A percentile compares a stretch with the other conserved stretches of the same genome.
Evolutionary conservation across 2,797 vertebrate species (phyloP).

Genomic region (Serranus cabrilla): DNA sequence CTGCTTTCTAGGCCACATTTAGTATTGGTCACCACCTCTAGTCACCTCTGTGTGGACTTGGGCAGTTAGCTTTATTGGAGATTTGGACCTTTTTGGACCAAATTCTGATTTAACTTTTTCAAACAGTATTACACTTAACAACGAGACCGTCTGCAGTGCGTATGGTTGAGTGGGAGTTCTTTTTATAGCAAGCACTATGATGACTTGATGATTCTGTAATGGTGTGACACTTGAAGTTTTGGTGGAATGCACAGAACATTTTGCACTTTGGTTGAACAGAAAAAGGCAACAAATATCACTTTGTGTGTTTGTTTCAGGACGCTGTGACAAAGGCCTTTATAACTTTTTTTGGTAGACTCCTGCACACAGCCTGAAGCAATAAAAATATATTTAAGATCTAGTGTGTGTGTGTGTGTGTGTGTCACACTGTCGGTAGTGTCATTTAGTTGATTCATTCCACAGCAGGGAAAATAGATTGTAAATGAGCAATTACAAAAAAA

Average conservation of each 20-base stretch:
- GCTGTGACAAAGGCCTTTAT: neutral
- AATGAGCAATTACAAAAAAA: slow-evolving; percentile 42
- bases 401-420: slow-evolving; percentile 7
- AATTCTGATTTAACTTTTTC: neutral
- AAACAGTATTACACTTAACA: no score
- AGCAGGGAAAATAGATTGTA: slow-evolving; percentile 44
- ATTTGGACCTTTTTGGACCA: no score
- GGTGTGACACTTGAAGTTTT: no score
- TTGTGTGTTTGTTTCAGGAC: neutral
- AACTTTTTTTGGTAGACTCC: slow-evolving; percentile 3
- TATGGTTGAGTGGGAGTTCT: no score
- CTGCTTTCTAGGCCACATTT: slow-evolving; percentile 36
- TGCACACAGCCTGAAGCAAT: slow-evolving; percentile 22
- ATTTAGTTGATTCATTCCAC: slow-evolving; percentile 46
- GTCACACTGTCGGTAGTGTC: slow-evolving; percentile 12
- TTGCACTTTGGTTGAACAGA: no score
- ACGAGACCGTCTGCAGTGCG: no score
- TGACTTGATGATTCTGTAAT: no score
- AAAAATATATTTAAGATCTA: neutral
- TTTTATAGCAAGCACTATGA: no score
- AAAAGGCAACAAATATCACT: no score
- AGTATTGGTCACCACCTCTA: slow-evolving; percentile 11
- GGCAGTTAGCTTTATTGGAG: neutral
- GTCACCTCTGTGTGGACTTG: slow-evolving; percentile 2
- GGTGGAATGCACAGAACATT: no score